Evolutionary conservation across 2,888 invertebrate species (phyloP), one percentile per base, ranked within the genome.

Genomic region (Agrochola lychnidis): DNA sequence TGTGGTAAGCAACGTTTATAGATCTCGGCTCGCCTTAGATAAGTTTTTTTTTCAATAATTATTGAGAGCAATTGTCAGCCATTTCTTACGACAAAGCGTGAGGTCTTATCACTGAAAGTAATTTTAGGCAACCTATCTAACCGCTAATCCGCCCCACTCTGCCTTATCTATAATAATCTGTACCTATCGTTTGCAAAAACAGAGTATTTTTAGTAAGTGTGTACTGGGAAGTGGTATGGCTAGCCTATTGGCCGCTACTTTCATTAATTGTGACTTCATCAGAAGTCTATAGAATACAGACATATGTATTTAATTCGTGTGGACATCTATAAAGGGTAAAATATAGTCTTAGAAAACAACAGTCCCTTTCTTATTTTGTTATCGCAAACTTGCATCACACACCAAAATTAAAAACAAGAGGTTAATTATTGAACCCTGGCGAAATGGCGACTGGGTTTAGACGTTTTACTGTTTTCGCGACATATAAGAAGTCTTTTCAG

Each of bases 381-480:
- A 81, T 81, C 78, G 51, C 7, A 42, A 59, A 73, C 22, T 81
- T 66, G 25, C 40, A 72, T 75, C 62, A 69, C 22, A 57, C 5
- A 14, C 25, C 36, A 30, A 64, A 59, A 57, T 79, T 72, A 78
- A 72, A 77, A 68, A 64, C 64, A 77, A 73, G 64, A 67, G 67
- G 25, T 53, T 61, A 40, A 68, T 62, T 70, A 67, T 70, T 25
- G 51, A 53, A 22, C 45, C 25, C 40, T 45, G 25, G 5, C n/a
- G n/a, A n/a, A n/a, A n/a, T n/a, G n/a, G n/a, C 12, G 67, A 40
- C 40, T 36, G 48, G 2, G 36, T n/a, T 66, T 16, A 57, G 25
- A 68, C 67, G 63, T 63, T 57, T 16, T 25, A 69, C 22, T 53
- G 56, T 75, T 63, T 68, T 69, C 25, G 22, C 2, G 25, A 7